Conservation (phyloP, 2,113 vertebrate genomes). For the Vulpes vulpes region DNA sequence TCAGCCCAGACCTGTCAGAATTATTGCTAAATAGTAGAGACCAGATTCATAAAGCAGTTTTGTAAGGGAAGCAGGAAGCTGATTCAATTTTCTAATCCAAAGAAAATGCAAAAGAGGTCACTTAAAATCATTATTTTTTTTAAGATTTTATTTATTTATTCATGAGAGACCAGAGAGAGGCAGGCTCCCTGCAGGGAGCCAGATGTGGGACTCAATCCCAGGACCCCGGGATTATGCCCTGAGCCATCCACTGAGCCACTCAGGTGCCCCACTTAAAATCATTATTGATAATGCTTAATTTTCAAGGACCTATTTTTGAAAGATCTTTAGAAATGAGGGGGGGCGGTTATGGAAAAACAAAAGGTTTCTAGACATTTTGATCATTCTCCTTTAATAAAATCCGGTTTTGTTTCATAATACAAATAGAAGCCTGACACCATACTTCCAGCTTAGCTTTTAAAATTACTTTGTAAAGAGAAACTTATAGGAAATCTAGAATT, state of each 20-base stretch:
- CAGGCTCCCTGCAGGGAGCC: too few species aligned
- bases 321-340: neutral
- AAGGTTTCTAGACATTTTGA: neutral
- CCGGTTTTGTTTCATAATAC: neutral
- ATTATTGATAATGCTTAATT: neutral
- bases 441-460: neutral
- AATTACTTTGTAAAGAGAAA: slow-evolving; percentile 41
- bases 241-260: too few species aligned
- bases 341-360: neutral
- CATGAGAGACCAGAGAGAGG: too few species aligned
- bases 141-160: too few species aligned
- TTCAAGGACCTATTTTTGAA: neutral
- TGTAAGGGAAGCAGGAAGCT: neutral
- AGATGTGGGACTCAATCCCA: too few species aligned
- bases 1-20: neutral
- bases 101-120: neutral
- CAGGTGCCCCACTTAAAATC: neutral
- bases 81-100: neutral
- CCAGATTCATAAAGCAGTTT: neutral
- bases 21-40: neutral
- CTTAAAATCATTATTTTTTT: neutral
- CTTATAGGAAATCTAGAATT: slow-evolving; percentile 13
- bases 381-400: neutral
- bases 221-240: too few species aligned
- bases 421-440: neutral